A percentile compares a stretch with the other conserved stretches of the same genome.
These are phyloP conservation scores for Drosophila kohkoa DNA, from an alignment of 1,140 invertebrate species.

Conservation along the genomic window DNA sequence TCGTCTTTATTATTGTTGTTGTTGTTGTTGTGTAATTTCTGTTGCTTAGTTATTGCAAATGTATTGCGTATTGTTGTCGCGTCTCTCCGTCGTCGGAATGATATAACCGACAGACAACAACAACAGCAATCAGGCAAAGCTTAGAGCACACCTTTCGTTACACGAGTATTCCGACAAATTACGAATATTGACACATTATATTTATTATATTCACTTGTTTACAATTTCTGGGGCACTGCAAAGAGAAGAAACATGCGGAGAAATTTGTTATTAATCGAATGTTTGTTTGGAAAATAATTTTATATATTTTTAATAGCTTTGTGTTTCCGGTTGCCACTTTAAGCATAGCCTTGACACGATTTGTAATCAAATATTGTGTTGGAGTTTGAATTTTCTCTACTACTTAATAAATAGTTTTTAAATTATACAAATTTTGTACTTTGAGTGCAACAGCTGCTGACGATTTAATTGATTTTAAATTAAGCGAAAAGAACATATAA, in stretches of 20 bases:
- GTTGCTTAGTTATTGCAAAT: conserved; percentile 49
- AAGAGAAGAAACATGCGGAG: conserved; percentile 26
- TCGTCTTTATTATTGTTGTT: conserved; percentile 13
- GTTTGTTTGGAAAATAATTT: not conserved
- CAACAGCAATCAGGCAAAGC: not conserved
- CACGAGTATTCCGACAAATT: conserved; percentile 13
- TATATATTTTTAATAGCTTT: not conserved
- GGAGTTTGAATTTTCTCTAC: too few species aligned
- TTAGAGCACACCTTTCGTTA: conserved; percentile 16
- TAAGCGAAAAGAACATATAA: too few species aligned
- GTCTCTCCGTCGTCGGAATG: conserved; percentile 17
- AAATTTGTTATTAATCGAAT: not conserved
- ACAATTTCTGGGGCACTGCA: conserved; percentile 46
- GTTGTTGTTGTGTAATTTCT: conserved; percentile 9
- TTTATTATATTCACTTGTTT: conserved; percentile 30
- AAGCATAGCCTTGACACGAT: not conserved
- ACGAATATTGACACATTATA: conserved; percentile 31
- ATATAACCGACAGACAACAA: conserved; percentile 3
- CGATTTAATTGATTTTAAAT: too few species aligned
- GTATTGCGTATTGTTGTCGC: conserved; percentile 45
- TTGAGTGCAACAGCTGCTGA: too few species aligned
- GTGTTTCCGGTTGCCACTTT: not conserved
- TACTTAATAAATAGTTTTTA: too few species aligned
- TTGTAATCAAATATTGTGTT: not conserved
- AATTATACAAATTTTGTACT: too few species aligned